Evolutionary conservation across 2,797 vertebrate species (phyloP), one percentile per base, ranked within the genome.

Genomic region (Phylloscopus collybita): DNA sequence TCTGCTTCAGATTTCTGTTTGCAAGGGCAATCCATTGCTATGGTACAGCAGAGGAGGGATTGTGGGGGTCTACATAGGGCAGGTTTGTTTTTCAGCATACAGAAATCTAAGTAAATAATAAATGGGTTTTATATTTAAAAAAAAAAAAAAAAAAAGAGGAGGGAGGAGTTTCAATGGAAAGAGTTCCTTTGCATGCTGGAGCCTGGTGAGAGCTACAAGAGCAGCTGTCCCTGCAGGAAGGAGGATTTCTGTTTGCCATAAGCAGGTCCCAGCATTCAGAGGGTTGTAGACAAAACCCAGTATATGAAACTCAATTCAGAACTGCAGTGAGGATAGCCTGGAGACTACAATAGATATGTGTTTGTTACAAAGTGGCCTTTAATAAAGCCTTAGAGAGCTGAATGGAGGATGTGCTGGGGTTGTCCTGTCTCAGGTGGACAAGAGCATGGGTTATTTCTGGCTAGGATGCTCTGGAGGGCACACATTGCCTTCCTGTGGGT

Each of bases 291-390:
- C 26, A 82, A 87, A 92, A 70, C 32, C 27, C 62, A 47, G 4
- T 74, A 32, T 50, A 61, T 90, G 86, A 81, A 94, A 80, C 61
- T 84, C 65, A 47, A 5, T 67, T 95, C 42, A 74, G 76, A 93
- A 90, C 38, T 53, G 45, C 50, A 54, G 90, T 22, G 76, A 93
- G 61, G 83, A 44, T 78, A 80, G 69, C 93, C 73, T 11, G 32
- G 75, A 88, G 83, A 93, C 59, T 81, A 17, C 71, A 92, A 59
- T 9, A 85, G 64, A 80, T 80, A 61, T 1, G 1, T 82, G 30
- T 66, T 88, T 71, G 51, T 90, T 90, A 90, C 57, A 59, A 86
- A 51, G 36, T 38, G 62, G 56, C 64, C 86, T 93, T 95, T 96
- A 90, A 88, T 90, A 93, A 92, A 88, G 57, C 72, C 66, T 72